phyloP scores from a whole-genome alignment of 2,797 vertebrate species.

The Enteromius unitaeniatus region DNA sequence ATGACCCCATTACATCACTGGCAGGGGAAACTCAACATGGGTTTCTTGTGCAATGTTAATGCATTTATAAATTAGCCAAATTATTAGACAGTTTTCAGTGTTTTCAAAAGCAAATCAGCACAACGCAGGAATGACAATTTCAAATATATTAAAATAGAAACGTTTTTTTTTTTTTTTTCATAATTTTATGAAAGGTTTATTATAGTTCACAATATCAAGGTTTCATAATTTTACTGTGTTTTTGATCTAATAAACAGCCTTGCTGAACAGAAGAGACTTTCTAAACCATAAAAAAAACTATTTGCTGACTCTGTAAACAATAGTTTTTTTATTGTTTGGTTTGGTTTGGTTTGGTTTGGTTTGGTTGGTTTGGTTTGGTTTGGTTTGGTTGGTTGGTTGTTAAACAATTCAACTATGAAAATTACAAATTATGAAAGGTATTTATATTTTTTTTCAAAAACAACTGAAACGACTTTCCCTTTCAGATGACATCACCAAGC shows the following conservation, averaged over 20 bases:
- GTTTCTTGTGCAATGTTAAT: not conserved
- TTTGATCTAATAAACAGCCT: not conserved
- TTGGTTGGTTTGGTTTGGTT: too few relatives aligned
- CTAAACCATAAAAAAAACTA: not conserved
- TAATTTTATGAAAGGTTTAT: not conserved
- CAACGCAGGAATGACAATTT: too few relatives aligned
- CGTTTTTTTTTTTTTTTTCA: too few relatives aligned
- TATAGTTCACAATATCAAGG: not conserved
- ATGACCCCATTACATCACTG: constrained; percentile 36
- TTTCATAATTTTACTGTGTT: not conserved
- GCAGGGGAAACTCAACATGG: constrained; percentile 8
- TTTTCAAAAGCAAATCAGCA: not conserved
- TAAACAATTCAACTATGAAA: not conserved
- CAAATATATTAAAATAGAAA: too few relatives aligned
- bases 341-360: too few relatives aligned
- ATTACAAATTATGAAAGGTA: not conserved
- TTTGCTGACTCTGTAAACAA: too few relatives aligned
- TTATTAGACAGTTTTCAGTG: not conserved
- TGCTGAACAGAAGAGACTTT: not conserved
- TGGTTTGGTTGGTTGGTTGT: not conserved
- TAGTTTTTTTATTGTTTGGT: too few relatives aligned
- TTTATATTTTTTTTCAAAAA: not conserved
- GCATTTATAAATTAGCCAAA: not conserved
- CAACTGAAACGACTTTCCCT: not conserved
- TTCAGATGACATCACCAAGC: not conserved